phyloP scores from a whole-genome alignment of 2,113 vertebrate species.

The Acrocephalus kingi region DNA sequence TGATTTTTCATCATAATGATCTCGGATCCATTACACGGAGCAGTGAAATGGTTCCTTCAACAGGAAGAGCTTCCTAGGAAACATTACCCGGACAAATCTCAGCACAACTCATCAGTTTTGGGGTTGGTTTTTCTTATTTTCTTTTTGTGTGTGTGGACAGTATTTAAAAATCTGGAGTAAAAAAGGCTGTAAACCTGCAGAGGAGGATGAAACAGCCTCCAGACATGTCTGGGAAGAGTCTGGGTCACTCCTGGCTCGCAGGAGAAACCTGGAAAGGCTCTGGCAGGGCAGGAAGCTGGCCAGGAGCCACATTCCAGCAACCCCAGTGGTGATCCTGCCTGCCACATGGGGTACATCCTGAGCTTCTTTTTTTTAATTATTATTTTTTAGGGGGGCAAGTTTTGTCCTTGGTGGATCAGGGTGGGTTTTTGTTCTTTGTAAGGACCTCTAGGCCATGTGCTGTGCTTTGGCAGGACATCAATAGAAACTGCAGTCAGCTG shows the following conservation, averaged over 20 bases:
- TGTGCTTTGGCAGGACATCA: slow-evolving; percentile 60
- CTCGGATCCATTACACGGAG: not conserved
- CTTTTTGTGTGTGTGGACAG: not conserved
- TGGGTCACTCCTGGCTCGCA: not conserved
- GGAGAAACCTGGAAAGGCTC: not conserved
- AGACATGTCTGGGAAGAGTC: not conserved
- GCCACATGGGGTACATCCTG: not conserved
- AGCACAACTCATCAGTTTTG: too few relatives aligned
- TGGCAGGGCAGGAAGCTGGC: not conserved
- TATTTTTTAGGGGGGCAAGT: not conserved
- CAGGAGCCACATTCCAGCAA: not conserved
- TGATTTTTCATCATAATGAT: not conserved
- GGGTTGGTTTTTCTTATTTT: too few relatives aligned
- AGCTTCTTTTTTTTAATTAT: not conserved
- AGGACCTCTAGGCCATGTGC: slow-evolving; percentile 56
- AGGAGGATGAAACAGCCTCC: not conserved
- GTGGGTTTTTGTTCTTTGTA: slow-evolving; percentile 49
- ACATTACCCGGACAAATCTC: rapidly evolving
- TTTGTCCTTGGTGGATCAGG: slow-evolving; percentile 32
- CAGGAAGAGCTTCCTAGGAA: not conserved
- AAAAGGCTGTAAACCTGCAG: not conserved
- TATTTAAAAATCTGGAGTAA: not conserved
- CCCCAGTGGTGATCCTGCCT: not conserved
- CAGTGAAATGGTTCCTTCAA: not conserved
- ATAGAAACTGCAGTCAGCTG: slow-evolving; percentile 39